phyloP scores from a whole-genome alignment of 2,888 invertebrate species.

The Apomyelois bistriatella region DNA sequence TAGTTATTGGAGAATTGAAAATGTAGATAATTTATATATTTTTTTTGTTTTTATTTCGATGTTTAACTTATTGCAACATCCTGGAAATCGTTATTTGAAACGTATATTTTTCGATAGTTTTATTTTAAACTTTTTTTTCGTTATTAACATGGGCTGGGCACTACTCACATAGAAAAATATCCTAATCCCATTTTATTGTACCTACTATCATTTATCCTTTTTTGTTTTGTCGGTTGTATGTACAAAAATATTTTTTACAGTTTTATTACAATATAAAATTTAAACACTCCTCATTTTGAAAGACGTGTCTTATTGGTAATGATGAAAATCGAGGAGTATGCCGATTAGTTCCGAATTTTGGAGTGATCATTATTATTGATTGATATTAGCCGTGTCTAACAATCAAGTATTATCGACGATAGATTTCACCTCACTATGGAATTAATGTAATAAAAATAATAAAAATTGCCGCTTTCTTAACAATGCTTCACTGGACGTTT shows the following conservation, averaged over 20 bases:
- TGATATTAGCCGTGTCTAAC: slow-evolving; percentile 72
- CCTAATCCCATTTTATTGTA: no score
- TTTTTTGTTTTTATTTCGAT: no score
- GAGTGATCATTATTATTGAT: slow-evolving; percentile 71
- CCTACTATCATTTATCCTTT: background rate
- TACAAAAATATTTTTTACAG: slow-evolving; percentile 15
- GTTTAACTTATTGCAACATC: no score
- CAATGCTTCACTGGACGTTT: slow-evolving; percentile 60
- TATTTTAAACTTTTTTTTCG: no score
- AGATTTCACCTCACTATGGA: slow-evolving; percentile 59
- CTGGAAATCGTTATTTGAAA: no score
- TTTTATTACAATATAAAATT: slow-evolving; percentile 17
- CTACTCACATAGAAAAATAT: no score
- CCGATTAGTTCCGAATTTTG: slow-evolving; percentile 73
- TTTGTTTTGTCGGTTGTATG: slow-evolving; percentile 9
- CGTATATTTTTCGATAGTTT: no score
- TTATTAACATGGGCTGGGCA: no score
- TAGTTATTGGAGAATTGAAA: no score
- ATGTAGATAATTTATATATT: no score
- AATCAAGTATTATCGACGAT: slow-evolving; percentile 55
- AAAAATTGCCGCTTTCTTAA: slow-evolving; percentile 56
- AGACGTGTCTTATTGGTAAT: slow-evolving; percentile 58
- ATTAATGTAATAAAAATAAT: slow-evolving; percentile 29
- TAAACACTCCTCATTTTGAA: slow-evolving; percentile 24
- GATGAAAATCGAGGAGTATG: slow-evolving; percentile 47